Percentiles rank a stretch among this genome's conserved stretches.
These are phyloP conservation scores for Pseudonaja textilis DNA, from an alignment of 2,113 vertebrate genomes.

Conservation along the genomic window DNA sequence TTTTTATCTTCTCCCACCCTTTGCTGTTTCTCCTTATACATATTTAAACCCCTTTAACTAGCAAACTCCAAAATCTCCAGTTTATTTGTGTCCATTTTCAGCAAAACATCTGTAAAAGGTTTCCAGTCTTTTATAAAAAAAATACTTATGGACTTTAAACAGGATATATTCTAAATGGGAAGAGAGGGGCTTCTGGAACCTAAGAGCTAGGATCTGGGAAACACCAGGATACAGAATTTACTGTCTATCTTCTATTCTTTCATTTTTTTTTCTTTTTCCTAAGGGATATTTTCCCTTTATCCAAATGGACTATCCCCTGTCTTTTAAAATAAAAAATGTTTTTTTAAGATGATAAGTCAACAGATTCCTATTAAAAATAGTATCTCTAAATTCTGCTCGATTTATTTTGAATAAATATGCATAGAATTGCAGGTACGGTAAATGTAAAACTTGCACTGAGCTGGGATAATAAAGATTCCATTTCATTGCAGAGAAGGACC, in stretches of 20 bases:
- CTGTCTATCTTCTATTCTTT: neutral
- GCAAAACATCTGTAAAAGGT: neutral
- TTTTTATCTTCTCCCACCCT: neutral
- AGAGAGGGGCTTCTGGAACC: neutral
- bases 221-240: neutral
- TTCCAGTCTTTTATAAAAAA: neutral
- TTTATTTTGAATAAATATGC: neutral
- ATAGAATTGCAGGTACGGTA: neutral
- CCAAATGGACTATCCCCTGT: neutral
- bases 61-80: neutral
- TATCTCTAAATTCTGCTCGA: neutral
- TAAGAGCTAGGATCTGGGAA: neutral
- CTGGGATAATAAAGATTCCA: neutral
- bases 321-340: neutral
- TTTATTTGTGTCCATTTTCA: neutral
- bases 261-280: neutral
- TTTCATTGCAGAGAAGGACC: neutral
- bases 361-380: neutral
- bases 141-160: neutral
- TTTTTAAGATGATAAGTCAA: neutral
- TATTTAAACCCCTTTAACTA: neutral
- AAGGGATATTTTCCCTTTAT: neutral
- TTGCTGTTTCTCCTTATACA: neutral
- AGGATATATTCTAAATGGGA: neutral
- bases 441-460: neutral